These are phyloP conservation scores for Caenorhabditis imperialis DNA, from an alignment of 2,888 invertebrate genomes.

Conservation along the genomic window DNA sequence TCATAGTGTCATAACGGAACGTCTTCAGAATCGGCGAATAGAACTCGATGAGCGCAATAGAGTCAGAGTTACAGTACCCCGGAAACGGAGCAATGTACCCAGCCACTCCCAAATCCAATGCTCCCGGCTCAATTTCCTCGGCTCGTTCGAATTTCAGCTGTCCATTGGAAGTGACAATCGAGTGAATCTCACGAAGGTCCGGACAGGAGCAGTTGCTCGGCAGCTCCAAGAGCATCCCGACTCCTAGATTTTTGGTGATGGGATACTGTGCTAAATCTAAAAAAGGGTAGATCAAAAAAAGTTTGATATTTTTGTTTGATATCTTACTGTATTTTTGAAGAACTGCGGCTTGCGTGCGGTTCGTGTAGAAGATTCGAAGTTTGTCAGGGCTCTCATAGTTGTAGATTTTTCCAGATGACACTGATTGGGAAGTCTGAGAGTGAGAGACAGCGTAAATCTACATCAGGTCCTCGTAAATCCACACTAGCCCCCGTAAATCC, in stretches of 20 bases:
- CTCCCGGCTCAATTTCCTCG: too few relatives aligned
- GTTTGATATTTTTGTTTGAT: too few relatives aligned
- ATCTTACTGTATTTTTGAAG: conserved; percentile 13
- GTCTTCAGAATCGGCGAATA: conserved; percentile 12
- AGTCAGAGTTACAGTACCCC: conserved; percentile 25
- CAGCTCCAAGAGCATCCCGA: conserved; percentile 15
- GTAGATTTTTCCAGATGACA: conserved; percentile 71
- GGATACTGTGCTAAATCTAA: too few relatives aligned
- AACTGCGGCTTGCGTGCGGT: conserved; percentile 33
- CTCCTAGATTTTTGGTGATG: conserved; percentile 12
- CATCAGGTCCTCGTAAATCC: too few relatives aligned
- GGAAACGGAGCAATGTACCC: conserved; percentile 31
- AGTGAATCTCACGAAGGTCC: too few relatives aligned
- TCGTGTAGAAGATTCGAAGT: conserved; percentile 59
- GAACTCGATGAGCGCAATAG: conserved; percentile 24
- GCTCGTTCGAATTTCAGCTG: too few relatives aligned
- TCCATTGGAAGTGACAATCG: too few relatives aligned
- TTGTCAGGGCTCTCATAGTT: conserved; percentile 70
- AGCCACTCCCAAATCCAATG: conserved; percentile 11
- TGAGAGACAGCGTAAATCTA: too few relatives aligned
- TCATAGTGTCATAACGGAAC: conserved; percentile 24
- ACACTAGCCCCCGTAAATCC: too few relatives aligned
- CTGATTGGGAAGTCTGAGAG: conserved; percentile 70
- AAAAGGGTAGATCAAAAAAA: too few relatives aligned
- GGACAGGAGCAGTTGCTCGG: too few relatives aligned